phyloP scores from a whole-genome alignment of 2,797 vertebrate species.

The Chrysolophus pictus region DNA sequence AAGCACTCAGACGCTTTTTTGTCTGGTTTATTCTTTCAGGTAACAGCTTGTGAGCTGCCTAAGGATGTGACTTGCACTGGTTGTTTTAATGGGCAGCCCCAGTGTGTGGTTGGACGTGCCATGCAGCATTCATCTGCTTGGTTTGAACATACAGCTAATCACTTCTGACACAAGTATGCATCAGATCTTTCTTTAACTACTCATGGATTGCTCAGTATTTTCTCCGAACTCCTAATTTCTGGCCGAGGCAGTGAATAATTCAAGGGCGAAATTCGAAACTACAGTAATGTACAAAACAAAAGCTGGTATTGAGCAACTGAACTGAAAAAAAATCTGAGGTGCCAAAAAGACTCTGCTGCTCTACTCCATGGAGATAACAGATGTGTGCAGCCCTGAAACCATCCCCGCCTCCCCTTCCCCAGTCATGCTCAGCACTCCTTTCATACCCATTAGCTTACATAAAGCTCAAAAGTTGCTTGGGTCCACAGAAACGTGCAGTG shows the following conservation, averaged over 20 bases:
- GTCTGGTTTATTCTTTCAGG: constrained; percentile 20
- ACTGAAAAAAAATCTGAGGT: constrained; percentile 10
- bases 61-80: accelerated
- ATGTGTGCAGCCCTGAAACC: constrained; percentile 25
- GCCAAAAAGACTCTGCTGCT: constrained; percentile 35
- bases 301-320: constrained; percentile 24
- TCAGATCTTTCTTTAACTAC: not conserved
- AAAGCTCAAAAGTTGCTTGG: not conserved
- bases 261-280: not conserved
- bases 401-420: not conserved
- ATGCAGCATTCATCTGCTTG: not conserved
- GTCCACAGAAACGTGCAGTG: accelerated
- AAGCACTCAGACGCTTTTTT: not conserved
- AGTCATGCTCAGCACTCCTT: constrained; percentile 7
- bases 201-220: accelerated
- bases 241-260: not conserved
- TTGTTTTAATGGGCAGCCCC: not conserved
- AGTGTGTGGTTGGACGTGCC: not conserved
- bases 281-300: not conserved
- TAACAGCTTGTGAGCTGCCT: not conserved
- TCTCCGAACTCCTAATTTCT: not conserved
- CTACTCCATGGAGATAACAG: constrained; percentile 2
- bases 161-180: not conserved
- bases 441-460: not conserved
- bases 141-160: not conserved